Evolutionary conservation across 2,113 vertebrate genomes (phyloP), one percentile per base, ranked within the genome.

Genomic region (Equus przewalskii): DNA sequence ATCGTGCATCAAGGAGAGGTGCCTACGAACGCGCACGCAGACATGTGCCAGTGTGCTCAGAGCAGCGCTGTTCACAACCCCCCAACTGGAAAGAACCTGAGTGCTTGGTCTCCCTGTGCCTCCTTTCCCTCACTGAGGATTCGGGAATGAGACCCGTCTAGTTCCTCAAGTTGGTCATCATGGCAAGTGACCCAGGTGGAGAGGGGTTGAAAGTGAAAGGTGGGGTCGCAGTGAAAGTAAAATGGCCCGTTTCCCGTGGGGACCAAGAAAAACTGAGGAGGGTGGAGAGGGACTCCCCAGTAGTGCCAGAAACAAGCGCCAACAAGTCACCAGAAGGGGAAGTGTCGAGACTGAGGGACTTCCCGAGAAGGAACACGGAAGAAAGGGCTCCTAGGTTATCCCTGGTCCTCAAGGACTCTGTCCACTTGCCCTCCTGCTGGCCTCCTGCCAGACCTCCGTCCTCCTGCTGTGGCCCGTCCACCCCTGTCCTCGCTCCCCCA

Each of bases 221-320:
- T 10, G 26, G 72, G 70, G 44, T 49, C 15, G 22, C 44, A 22
- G n/a, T 86, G 6, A 84, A 94, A 96, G 64, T 44, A 67, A 65
- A 92, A 72, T 2, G 58, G 56, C 18, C 86, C 0, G 0, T 80
- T 96, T 89, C 96, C 94, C 93, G 30, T 0, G 30, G 87, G 54
- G 36, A 58, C 88, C 49, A 28, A 92, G 72, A 75, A 88, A 75
- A 82, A 49, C 21, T 6, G 75, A 60, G 54, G 33, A 22, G 21
- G 80, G 64, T 5, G 14, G 30, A 30, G 56, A 84, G 97, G 98
- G 97, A 96, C 96, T 97, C 96, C 96, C 98, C 98, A 91, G 84
- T 58, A 6, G 26, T 5, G 87, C 80, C 91, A 51, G 89, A 60
- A 91, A 41, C 73, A 65, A 30, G 75, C 79, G 94, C 83, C 41